Evolutionary conservation across 2,113 vertebrate species (phyloP), one percentile per base, ranked within the genome.

Genomic region (Gobius niger): DNA sequence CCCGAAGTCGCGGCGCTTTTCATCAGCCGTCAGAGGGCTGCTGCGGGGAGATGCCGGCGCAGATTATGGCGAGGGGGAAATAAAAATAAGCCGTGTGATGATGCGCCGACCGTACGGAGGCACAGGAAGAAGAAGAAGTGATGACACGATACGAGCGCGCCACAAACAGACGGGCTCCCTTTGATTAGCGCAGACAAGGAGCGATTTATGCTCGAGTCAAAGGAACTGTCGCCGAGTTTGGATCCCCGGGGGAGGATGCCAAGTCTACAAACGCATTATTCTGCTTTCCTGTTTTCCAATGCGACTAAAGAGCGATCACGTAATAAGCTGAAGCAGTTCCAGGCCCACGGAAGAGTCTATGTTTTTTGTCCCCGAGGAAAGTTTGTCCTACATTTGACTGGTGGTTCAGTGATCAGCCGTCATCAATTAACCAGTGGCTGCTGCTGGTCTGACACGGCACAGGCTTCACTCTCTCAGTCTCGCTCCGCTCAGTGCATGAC

Each of bases 31-130:
- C 64, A 70, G 63, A 53, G 68, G 60, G 57, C 53, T 24, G 63
- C 63, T 47, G 65, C 62, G 53, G 81, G 85, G 65, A 81, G 81
- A 84, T 80, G 62, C 68, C 76, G 41, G 51, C 63, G 65, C 70
- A 84, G 83, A 88, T 88, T 82, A 34, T 81, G 57, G 60, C 47
- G 16, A 64, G 40, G 70, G 24, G 61, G 59, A 75, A 80, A 78
- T 81, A 47, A 78, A 87, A 87, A 87, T 76, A 89, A 82, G 87
- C 82, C 3, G 19, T 68, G 50, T 57, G 63, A 84, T 81, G 64
- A 84, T 81, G 64, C 73, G 42, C 41, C 42, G 14, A 7, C 14
- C 7, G 8, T 60, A 70, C 70, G 62, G 80, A 75, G 81, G 70
- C 49, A n/a, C 4, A 2, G 63, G 59, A 64, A 73, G 70, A 15